These are phyloP conservation scores for Barnardius zonarius DNA, from an alignment of 2,113 vertebrate genomes.

Conservation along the genomic window DNA sequence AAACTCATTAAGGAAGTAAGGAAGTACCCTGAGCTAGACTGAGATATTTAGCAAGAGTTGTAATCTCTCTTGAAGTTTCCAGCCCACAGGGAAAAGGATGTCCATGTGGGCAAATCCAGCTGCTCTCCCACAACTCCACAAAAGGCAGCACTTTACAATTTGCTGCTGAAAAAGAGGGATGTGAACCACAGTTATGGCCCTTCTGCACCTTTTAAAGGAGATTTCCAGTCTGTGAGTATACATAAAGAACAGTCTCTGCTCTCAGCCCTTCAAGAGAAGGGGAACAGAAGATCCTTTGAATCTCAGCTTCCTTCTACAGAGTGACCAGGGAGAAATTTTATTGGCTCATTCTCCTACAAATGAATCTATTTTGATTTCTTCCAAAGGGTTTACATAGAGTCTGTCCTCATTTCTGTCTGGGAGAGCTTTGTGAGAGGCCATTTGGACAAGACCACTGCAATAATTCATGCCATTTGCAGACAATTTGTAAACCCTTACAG, in stretches of 20 bases:
- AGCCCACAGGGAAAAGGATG: background rate
- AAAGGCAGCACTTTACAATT: background rate
- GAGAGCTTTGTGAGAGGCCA: background rate
- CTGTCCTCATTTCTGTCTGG: constrained; percentile 10
- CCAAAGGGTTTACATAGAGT: background rate
- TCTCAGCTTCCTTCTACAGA: background rate
- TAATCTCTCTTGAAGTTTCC: background rate
- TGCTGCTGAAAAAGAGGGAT: background rate
- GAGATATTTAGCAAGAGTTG: background rate
- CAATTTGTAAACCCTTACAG: constrained; percentile 17
- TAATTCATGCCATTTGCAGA: constrained; percentile 42
- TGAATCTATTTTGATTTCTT: constrained; percentile 18
- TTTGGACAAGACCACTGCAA: background rate
- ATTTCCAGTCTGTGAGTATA: background rate
- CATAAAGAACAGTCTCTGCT: background rate
- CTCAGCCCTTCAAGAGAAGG: background rate
- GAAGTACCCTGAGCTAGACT: background rate
- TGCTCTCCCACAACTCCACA: background rate
- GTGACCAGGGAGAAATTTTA: constrained; percentile 12
- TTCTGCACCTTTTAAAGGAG: background rate
- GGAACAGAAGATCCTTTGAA: constrained; percentile 25
- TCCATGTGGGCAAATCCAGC: background rate
- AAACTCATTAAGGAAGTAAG: constrained; percentile 43
- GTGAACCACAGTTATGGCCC: background rate
- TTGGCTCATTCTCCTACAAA: background rate